Base-by-base conservation (phyloP, 2,113 vertebrate species). In the Gopherus evgoodei region DNA sequence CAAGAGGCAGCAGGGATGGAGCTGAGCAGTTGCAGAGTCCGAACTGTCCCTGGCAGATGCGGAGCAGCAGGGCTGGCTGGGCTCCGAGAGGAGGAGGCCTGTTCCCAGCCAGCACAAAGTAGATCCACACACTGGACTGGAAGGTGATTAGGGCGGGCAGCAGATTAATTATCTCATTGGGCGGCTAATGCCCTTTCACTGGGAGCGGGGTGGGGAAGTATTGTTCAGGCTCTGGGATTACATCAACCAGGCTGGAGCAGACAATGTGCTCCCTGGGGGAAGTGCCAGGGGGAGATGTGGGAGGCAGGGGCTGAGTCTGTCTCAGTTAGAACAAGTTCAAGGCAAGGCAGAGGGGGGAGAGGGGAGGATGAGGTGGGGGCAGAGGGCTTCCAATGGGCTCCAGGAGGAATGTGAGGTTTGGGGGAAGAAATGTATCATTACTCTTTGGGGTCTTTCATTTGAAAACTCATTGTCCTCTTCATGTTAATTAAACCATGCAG, bases 141-240 rank as follows among this genome's bases (percentile, higher is more conserved):
- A 69, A 90, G 93, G 86, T 95, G 96, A 69, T 94, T 94, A 50
- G 95, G 76, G 93, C 90, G 92, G 93, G 83, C 95, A 59, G 95
- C 1, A 29, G 90, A 96, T 94, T 95, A 95, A 96, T 97, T 96
- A 93, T 92, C 97, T 97, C 94, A 91, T 95, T 96, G 97, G 98
- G 98, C 97, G 95, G 96, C 93, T 98, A 98, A 98, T 98, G 97
- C 97, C 98, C 97, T 96, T 97, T 98, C 93, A 96, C 92, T 93
- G 27, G 97, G 97, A 95, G 95, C 62, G 81, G 96, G 94, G 92
- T 90, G 95, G 96, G 97, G 94, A 96, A 92, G 97, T 93, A 98
- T 99, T 98, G 98, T 98, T 97, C 97, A 86, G 94, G 95, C 38
- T 91, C 87, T 90, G 96, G 98, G 98, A 99, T 99, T 99, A 99